These are phyloP conservation scores for Oxycera nigricornis DNA, from an alignment of 2,888 invertebrate species.

Conservation along the genomic window DNA sequence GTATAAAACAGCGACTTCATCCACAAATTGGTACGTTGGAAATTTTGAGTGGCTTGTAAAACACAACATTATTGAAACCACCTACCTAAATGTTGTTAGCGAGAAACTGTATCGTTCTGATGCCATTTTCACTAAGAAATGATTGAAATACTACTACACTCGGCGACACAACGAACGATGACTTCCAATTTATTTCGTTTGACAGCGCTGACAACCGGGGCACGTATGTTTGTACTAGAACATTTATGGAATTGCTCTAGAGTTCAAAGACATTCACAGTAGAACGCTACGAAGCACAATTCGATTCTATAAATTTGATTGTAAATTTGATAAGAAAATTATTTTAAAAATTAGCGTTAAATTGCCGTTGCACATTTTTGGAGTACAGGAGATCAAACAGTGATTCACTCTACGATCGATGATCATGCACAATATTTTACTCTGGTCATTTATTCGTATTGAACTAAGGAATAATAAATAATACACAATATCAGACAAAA, in stretches of 20 bases:
- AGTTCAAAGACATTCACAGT: neutral
- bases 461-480: too few relatives aligned
- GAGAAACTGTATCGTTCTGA: conserved; percentile 97
- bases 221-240: neutral
- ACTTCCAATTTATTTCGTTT: conserved; percentile 29
- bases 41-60: neutral
- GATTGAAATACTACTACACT: neutral
- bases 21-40: neutral
- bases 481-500: too few relatives aligned
- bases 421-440: too few relatives aligned
- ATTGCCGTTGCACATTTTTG: too few relatives aligned
- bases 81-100: conserved; percentile 75
- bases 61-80: conserved; percentile 2
- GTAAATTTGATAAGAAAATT: too few relatives aligned
- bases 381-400: too few relatives aligned
- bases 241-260: neutral
- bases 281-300: neutral
- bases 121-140: conserved; percentile 69
- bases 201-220: conserved; percentile 8
- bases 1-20: neutral
- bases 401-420: too few relatives aligned
- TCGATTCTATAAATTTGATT: too few relatives aligned
- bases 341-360: too few relatives aligned
- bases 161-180: conserved; percentile 7
- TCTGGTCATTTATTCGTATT: too few relatives aligned